Evolutionary conservation across 2,888 invertebrate genomes (phyloP).

Genomic region (Stenodema calcarata): DNA sequence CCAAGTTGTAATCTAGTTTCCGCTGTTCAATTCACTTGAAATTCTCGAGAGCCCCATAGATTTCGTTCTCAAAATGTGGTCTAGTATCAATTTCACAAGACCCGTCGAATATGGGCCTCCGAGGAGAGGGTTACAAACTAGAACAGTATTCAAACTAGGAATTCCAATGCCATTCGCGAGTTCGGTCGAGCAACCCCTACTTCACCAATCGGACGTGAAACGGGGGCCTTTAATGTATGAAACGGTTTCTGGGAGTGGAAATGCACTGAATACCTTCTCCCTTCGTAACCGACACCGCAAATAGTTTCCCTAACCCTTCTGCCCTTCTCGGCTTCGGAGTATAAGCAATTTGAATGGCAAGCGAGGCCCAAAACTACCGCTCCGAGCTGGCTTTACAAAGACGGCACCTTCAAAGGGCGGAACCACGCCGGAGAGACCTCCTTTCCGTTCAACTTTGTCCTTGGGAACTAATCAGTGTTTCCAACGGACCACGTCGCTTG

Average conservation of each 20-base stretch:
- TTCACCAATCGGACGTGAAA: background rate
- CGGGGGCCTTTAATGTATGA: slow-evolving; percentile 13
- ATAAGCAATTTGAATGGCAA: slow-evolving; percentile 17
- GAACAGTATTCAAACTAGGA: background rate
- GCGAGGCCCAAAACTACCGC: background rate
- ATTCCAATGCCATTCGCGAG: background rate
- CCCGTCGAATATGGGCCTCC: background rate
- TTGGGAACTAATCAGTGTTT: slow-evolving; percentile 39
- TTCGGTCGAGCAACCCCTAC: background rate
- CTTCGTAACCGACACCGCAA: background rate
- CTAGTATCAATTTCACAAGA: background rate
- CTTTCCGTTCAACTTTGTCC: slow-evolving; percentile 34
- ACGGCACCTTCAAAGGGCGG: slow-evolving; percentile 22
- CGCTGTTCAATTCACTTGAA: background rate
- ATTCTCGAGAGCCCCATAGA: background rate
- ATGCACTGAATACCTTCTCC: slow-evolving; percentile 27
- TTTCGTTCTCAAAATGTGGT: background rate
- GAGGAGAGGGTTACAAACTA: background rate
- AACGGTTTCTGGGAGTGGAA: slow-evolving; percentile 26
- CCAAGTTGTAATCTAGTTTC: too few relatives aligned
- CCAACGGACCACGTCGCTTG: background rate
- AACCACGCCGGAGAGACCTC: slow-evolving; percentile 20
- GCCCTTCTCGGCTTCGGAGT: background rate
- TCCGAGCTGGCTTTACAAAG: background rate
- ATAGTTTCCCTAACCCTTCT: slow-evolving; percentile 23